Percentiles rank a stretch among this genome's conserved stretches.
Conservation (phyloP, 92 coral and sea anemone species). For the Epizoanthus stellaris region DNA sequence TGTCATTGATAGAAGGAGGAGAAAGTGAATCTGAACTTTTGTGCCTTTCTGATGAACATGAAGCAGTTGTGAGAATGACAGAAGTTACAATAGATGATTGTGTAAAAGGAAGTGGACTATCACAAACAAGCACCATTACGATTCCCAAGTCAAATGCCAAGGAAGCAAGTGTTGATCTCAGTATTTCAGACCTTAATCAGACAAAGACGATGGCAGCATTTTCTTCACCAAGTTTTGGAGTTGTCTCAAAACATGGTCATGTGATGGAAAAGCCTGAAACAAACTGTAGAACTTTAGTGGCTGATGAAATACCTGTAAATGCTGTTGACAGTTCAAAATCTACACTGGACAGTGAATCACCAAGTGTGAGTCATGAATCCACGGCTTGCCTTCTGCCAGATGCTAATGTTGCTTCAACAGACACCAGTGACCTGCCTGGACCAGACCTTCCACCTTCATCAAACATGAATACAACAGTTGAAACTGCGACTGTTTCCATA, state of each 20-base stretch:
- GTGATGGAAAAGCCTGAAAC: neutral
- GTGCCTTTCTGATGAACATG: neutral
- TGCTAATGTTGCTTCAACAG: constrained; percentile 32
- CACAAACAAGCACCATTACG: neutral
- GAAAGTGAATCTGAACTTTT: neutral
- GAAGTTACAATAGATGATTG: neutral
- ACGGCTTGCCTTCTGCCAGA: neutral
- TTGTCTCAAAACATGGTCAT: neutral
- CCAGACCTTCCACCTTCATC: neutral
- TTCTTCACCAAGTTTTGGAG: neutral
- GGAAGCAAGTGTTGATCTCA: neutral
- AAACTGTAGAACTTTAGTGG: neutral
- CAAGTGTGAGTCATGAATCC: neutral
- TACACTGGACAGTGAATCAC: neutral
- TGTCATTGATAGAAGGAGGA: neutral
- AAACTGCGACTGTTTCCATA: constrained; percentile 26
- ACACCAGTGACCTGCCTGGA: constrained; percentile 27
- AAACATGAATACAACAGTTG: constrained; percentile 6
- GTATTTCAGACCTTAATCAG: neutral
- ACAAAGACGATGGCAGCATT: neutral
- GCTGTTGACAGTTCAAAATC: neutral
- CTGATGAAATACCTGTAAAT: neutral
- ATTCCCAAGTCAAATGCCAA: neutral
- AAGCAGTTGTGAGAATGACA: neutral
- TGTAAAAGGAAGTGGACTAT: neutral